Conservation (phyloP, 2,888 invertebrate genomes). For the Caenorhabditis becei region DNA sequence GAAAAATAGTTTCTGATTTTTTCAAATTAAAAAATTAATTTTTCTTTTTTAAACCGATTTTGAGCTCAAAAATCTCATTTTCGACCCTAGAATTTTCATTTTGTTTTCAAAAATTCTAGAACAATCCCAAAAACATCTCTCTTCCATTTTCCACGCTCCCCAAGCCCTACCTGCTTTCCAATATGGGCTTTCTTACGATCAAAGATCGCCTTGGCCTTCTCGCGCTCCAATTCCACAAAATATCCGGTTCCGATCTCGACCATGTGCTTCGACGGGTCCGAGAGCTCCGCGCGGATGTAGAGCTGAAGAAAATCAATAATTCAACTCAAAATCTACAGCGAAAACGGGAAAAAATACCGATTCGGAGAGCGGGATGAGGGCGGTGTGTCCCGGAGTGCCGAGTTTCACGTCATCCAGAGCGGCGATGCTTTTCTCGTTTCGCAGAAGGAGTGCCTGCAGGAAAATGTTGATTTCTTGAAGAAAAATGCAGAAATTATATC, state of each 20-base stretch:
- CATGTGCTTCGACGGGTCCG: slow-evolving; percentile 90
- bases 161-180: slow-evolving; percentile 89
- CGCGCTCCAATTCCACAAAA: slow-evolving; percentile 92
- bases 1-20: no score
- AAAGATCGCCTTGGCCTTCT: slow-evolving; percentile 92
- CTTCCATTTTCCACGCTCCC: neutral
- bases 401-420: slow-evolving; percentile 80
- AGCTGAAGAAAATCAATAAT: slow-evolving; percentile 84
- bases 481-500: neutral
- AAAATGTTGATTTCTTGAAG: neutral
- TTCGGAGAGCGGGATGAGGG: slow-evolving; percentile 94
- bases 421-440: slow-evolving; percentile 88
- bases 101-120: neutral
- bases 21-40: no score
- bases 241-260: slow-evolving; percentile 98
- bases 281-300: slow-evolving; percentile 94
- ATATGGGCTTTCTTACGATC: slow-evolving; percentile 93
- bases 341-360: slow-evolving; percentile 85
- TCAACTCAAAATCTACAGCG: neutral
- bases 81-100: no score
- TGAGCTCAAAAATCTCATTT: no score
- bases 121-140: neutral
- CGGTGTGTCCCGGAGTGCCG: slow-evolving; percentile 51
- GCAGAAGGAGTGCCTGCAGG: slow-evolving; percentile 85
- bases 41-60: no score